phyloP scores from a whole-genome alignment of 1,140 invertebrate species.

The Pogonus chalceus region DNA sequence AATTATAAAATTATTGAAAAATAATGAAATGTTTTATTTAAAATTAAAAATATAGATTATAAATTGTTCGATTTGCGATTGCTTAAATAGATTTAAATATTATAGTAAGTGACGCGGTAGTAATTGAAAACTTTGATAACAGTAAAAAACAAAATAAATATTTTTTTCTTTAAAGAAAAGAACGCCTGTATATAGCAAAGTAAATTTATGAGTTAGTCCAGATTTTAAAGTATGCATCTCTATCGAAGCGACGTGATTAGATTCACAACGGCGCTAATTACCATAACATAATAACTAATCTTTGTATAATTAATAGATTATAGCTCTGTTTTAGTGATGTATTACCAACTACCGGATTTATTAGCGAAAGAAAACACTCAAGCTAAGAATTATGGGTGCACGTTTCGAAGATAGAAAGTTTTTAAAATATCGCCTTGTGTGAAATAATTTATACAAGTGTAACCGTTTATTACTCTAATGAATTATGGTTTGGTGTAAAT shows the following conservation, averaged over 20 bases:
- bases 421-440: neutral
- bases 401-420: neutral
- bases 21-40: too few relatives aligned
- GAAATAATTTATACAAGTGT: neutral
- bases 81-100: too few relatives aligned
- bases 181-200: neutral
- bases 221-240: neutral
- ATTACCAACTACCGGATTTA: slow-evolving; percentile 2
- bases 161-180: too few relatives aligned
- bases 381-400: neutral
- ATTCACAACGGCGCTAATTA: neutral
- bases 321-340: neutral
- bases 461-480: neutral
- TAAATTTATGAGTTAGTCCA: neutral
- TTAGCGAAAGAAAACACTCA: neutral
- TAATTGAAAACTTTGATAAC: too few relatives aligned
- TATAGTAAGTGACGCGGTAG: too few relatives aligned
- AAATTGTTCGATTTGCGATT: too few relatives aligned
- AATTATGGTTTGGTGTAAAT: too few relatives aligned
- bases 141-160: too few relatives aligned
- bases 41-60: too few relatives aligned
- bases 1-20: too few relatives aligned
- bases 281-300: slow-evolving; percentile 7
- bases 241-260: neutral
- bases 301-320: slow-evolving; percentile 5